Evolutionary conservation across 2,113 vertebrate species (phyloP), one percentile per base, ranked within the genome.

Genomic region (Choloepus hoffmanni): DNA sequence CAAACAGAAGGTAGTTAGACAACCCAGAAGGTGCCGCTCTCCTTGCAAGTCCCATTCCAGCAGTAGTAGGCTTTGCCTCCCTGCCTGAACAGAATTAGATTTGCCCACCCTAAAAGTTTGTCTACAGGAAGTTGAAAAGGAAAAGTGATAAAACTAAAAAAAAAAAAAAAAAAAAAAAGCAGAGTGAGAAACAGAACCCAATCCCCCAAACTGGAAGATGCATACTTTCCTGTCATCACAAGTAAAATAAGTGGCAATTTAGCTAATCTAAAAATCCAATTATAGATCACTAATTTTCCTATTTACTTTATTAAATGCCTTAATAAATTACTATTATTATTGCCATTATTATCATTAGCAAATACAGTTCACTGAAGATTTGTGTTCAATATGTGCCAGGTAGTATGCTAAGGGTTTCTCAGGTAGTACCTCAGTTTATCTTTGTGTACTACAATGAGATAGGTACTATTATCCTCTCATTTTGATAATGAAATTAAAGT

Each of bases 271-370:
- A 77, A 92, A 62, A 68, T 76, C 53, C 76, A 68, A 65, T 19
- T 63, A 53, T 7, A 88, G 24, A 40, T 62, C 1, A 16, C 30
- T 72, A 48, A 40, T 83, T 90, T 86, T 79, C 89, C 76, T 93
- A 84, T 72, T 81, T 85, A 81, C 55, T 95, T 88, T 55, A 95
- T 60, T 40, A 87, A 92, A 76, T 79, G 48, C 4, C 6, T 90
- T 74, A 63, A 89, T 60, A 74, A 79, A 77, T 79, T 53, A 60
- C 45, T 91, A n/a, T 83, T 91, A 77, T 67, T 58, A 55, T 7
- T 55, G 15, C 55, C 40, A 77, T 48, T 68, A 19, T 40, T 89
- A 9, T 83, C 78, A 91, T 68, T 55, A 76, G 50, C 65, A 15
- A 68, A 36, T 7, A 53, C n/a, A 30, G n/a, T 28, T 8, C 60